These are phyloP conservation scores for Bombyx huttoni DNA, from an alignment of 2,888 invertebrate species.

Conservation along the genomic window DNA sequence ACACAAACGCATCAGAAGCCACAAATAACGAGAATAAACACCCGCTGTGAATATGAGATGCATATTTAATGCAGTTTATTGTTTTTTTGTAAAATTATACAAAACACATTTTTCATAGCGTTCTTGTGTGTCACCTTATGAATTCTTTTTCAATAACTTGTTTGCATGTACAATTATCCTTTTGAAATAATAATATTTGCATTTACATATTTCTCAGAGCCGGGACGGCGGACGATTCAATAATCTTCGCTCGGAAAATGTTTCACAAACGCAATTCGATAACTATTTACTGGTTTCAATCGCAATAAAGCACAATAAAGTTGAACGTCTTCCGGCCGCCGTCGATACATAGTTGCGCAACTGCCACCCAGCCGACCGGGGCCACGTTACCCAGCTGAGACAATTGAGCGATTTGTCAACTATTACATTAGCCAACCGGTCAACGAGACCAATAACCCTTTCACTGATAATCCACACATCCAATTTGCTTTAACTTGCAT, in stretches of 20 bases:
- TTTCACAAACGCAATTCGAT: slow-evolving; percentile 29
- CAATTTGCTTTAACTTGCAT: slow-evolving; percentile 36
- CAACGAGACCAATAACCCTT: slow-evolving; percentile 36
- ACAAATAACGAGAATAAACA: slow-evolving; percentile 14
- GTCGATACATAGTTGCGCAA: slow-evolving; percentile 49
- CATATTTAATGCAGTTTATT: slow-evolving; percentile 25
- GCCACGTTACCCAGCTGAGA: slow-evolving; percentile 35
- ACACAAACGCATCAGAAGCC: neutral
- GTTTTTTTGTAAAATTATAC: slow-evolving; percentile 11
- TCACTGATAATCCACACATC: slow-evolving; percentile 26
- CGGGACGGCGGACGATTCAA: slow-evolving; percentile 9
- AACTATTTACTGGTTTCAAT: slow-evolving; percentile 40
- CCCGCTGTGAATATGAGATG: slow-evolving; percentile 30
- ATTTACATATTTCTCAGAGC: slow-evolving; percentile 9
- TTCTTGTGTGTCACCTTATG: slow-evolving; percentile 1
- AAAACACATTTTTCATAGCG: slow-evolving; percentile 10
- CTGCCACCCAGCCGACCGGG: slow-evolving; percentile 52
- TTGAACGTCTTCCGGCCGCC: slow-evolving; percentile 60
- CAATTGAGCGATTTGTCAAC: slow-evolving; percentile 72
- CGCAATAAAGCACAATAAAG: slow-evolving; percentile 58
- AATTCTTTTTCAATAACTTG: neutral
- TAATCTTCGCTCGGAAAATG: slow-evolving; percentile 23
- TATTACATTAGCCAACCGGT: slow-evolving; percentile 46
- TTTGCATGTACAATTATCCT: slow-evolving; percentile 6
- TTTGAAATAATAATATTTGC: neutral